Base-by-base conservation (phyloP, 2,888 invertebrate genomes). In the Leucophenga montana region DNA sequence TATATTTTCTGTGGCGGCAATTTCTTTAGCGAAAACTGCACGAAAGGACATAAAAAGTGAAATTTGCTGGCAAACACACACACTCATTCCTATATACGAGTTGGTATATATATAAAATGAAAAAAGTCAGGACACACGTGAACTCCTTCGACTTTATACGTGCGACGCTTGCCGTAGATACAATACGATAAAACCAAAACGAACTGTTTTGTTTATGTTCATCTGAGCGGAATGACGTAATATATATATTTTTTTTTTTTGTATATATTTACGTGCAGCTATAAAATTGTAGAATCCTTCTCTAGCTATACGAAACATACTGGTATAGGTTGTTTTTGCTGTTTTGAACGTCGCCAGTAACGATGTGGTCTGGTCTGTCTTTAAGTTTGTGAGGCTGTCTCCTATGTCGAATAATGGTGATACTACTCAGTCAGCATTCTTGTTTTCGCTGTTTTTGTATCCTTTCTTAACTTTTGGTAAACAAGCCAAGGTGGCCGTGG, bases 121-220 rank as follows among this genome's bases (percentile, higher is more conserved):
- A 48, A n/a, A 18, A 16, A 16, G 16, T 9, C 18, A 3, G 53
- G 9, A 18, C 16, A 14, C 18, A 53, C 16, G 16, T 16, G 11
- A 53, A 20, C 20, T 20, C 14, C 53, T 18, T 53, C n/a, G 9
- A 53, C 9, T 20, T 9, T 16, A 16, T 18, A 11, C 18, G 16
- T 53, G 9, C 9, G 2, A 8, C 14, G n/a, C 53, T 53, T 53
- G 20, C 18, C 53, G 18, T 11, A 18, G 53, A 53, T 50, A 50
- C 9, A n/a, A 33, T 8, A 8, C 8, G 8, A 33, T 11, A 8
- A 59, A 22, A 50, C 68, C 71, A 67, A 62, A 72, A 73, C 81
- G 80, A 84, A 80, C 81, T 81, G 80, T 81, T 84, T 83, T 84
- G 79, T 83, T 84, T 78, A 79, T 79, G 53, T 53, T 53, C 53